These are phyloP conservation scores for Drosophila conformis DNA, from an alignment of 2,888 invertebrate genomes.

Conservation along the genomic window DNA sequence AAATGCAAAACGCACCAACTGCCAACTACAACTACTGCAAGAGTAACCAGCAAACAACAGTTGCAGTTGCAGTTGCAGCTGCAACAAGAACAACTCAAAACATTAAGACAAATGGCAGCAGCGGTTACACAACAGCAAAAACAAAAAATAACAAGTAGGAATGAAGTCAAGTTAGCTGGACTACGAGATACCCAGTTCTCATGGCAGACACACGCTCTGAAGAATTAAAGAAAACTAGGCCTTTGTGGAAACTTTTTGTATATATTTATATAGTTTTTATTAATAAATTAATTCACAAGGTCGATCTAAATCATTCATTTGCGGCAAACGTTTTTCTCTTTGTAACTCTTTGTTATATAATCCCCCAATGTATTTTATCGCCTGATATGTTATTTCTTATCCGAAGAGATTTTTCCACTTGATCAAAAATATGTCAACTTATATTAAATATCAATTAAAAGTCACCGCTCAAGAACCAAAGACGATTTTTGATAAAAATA, in stretches of 20 bases:
- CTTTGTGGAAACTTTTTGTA: not conserved
- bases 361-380: not conserved
- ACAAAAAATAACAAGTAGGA: not conserved
- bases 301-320: not conserved
- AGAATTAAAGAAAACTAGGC: not conserved
- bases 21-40: slow-evolving; percentile 54
- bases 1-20: slow-evolving; percentile 64
- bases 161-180: not conserved
- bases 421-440: not conserved
- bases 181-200: not conserved
- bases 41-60: slow-evolving; percentile 34
- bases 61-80: slow-evolving; percentile 19
- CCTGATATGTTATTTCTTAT: not conserved
- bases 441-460: not conserved
- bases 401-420: not conserved
- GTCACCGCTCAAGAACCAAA: not conserved
- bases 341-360: not conserved
- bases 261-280: not conserved
- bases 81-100: slow-evolving; percentile 22
- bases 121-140: slow-evolving; percentile 22
- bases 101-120: slow-evolving; percentile 52
- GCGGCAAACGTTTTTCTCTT: not conserved
- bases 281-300: not conserved
- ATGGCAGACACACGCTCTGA: not conserved
- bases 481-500: not conserved